phyloP scores from a whole-genome alignment of 2,113 vertebrate genomes.

The Fukomys damarensis region DNA sequence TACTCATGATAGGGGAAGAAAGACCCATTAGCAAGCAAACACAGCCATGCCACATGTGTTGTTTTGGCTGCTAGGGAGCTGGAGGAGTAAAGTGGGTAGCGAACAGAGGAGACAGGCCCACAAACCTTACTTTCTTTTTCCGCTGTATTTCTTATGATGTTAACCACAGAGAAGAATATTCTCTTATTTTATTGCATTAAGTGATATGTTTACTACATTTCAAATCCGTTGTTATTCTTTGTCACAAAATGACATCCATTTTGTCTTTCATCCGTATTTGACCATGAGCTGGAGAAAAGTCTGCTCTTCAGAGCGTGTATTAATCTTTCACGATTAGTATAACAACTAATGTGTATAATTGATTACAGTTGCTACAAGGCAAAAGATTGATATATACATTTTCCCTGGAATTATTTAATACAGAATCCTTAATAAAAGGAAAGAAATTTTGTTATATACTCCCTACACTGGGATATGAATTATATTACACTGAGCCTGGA shows the following conservation, averaged over 20 bases:
- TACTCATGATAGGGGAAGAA: not conserved
- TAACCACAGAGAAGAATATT: not conserved
- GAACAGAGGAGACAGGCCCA: not conserved
- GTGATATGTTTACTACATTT: not conserved
- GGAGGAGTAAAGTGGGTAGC: too few relatives aligned
- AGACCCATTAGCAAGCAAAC: not conserved
- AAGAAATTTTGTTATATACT: constrained; percentile 83
- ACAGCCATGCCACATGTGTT: not conserved
- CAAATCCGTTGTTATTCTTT: not conserved
- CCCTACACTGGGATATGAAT: constrained; percentile 68
- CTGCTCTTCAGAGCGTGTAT: not conserved
- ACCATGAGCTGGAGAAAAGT: not conserved
- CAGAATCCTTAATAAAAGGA: constrained; percentile 82
- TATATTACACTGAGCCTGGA: not conserved
- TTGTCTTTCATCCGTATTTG: not conserved
- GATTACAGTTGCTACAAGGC: constrained; percentile 84
- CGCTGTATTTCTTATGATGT: not conserved
- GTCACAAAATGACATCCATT: not conserved
- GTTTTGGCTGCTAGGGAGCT: not conserved
- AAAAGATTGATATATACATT: constrained; percentile 84
- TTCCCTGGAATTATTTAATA: constrained; percentile 85
- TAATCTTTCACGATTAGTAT: constrained; percentile 78
- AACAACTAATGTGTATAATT: constrained; percentile 84
- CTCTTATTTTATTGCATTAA: not conserved
- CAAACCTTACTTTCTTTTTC: not conserved